Evolutionary conservation across 2,888 invertebrate genomes (phyloP).

Genomic region (Lasioglossum lativentre): DNA sequence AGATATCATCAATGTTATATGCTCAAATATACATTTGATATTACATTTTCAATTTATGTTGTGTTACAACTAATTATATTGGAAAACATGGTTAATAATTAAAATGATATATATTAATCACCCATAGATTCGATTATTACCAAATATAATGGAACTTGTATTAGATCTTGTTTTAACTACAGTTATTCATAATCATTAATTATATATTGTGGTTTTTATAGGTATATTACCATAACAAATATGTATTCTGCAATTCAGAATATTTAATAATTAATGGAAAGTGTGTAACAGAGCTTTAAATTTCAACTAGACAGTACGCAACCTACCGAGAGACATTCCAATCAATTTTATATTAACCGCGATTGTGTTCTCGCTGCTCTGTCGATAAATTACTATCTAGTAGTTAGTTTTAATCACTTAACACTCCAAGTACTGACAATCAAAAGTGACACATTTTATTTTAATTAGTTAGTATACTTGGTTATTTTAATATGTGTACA

Average conservation of each 20-base stretch:
- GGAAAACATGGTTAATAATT: background rate
- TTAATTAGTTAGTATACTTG: too few species aligned
- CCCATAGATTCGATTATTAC: background rate
- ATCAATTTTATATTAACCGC: conserved; percentile 47
- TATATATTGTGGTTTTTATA: background rate
- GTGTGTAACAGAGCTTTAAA: background rate
- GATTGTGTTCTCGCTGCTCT: conserved; percentile 15
- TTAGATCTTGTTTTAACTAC: background rate
- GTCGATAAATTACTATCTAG: conserved; percentile 53
- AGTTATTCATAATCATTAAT: background rate
- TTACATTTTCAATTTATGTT: background rate
- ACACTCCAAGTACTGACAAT: background rate
- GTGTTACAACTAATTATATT: background rate
- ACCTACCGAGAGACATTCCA: conserved; percentile 61
- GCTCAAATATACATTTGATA: background rate
- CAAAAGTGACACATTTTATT: background rate
- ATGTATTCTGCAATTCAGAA: background rate
- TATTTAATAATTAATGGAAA: background rate
- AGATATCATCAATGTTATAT: background rate
- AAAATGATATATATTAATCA: background rate
- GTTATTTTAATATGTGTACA: background rate
- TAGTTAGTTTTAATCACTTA: background rate
- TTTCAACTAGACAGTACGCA: conserved; percentile 51
- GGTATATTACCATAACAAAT: too few species aligned
- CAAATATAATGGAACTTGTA: background rate